Base-by-base conservation (phyloP, 2,797 vertebrate genomes). In the Kryptolebias ocellatus region DNA sequence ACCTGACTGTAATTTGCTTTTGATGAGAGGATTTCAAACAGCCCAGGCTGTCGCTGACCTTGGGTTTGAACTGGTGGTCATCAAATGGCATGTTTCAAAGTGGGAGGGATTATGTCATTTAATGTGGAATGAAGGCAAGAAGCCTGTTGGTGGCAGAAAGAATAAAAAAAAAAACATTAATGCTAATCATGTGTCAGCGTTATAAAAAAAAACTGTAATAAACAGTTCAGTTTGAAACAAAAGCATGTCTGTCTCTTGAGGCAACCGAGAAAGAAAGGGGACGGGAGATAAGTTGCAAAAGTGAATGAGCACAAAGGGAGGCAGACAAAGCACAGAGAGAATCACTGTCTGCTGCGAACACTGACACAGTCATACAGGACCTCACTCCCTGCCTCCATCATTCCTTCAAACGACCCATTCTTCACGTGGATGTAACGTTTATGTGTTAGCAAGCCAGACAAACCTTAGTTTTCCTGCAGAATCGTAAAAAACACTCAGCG, bases 321-420 rank as follows among this genome's bases (percentile, higher is more conserved):
- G 16, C 72, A 76, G 80, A 87, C 89, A 86, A 87, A 87, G 83
- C 87, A 93, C 89, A 94, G 87, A 93, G 77, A 63, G 57, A 81
- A 76, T 82, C 89, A 83, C 82, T 94, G 92, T 94, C 72, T 75
- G 54, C 51, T 4, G 59, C 69, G 61, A 92, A 93, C 93, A 94
- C 90, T 91, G 83, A 85, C 87, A 90, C 88, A 93, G 91, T 95
- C 89, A 93, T 83, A 74, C 83, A 78, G 85, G 76, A 76, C 79
- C 83, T 80, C 81, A 16, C 86, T 82, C 86, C 79, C 88, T 89
- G 75, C 88, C 85, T 87, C 83, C 80, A 79, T 83, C 80, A 81
- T 82, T 85, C 80, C 66, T 75, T 74, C 66, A 15, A 90, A 79
- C 28, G 71, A 44, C 62, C 81, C 85, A 77, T 92, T 91, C 89